phyloP scores from a whole-genome alignment of 2,797 vertebrate genomes.

The Xenops minutus region DNA sequence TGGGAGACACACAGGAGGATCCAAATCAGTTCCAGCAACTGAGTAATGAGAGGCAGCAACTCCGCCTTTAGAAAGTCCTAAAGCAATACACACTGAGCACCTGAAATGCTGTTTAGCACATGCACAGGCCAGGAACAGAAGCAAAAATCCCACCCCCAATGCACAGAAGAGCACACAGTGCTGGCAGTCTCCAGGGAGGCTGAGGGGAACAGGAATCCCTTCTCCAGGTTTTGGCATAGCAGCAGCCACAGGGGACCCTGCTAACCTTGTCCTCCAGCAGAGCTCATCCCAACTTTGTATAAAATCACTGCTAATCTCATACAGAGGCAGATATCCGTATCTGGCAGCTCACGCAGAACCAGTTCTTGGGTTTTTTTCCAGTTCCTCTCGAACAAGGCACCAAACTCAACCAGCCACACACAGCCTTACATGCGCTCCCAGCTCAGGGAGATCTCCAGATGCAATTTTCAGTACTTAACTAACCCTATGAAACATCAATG shows the following conservation, averaged over 20 bases:
- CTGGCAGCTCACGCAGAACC: not conserved
- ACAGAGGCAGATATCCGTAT: rapidly evolving
- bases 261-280: not conserved
- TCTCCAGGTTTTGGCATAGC: not conserved
- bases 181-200: not conserved
- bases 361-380: not conserved
- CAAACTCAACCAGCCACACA: not conserved
- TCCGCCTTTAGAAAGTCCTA: not conserved
- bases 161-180: rapidly evolving
- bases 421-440: not conserved
- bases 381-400: not conserved
- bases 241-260: not conserved
- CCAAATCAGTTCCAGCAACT: not conserved
- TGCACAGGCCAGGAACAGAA: not conserved
- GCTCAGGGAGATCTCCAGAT: not conserved
- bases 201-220: not conserved
- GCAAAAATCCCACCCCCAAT: not conserved
- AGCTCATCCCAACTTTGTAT: not conserved
- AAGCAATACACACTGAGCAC: not conserved
- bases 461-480: not conserved
- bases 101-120: not conserved
- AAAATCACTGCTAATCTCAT: not conserved
- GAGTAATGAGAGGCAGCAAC: not conserved
- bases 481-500: not conserved
- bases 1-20: not conserved